A percentile compares a stretch with the other conserved stretches of the same genome.
Evolutionary conservation across 2,888 invertebrate species (phyloP).

Genomic region (Chymomyza fuscimana): DNA sequence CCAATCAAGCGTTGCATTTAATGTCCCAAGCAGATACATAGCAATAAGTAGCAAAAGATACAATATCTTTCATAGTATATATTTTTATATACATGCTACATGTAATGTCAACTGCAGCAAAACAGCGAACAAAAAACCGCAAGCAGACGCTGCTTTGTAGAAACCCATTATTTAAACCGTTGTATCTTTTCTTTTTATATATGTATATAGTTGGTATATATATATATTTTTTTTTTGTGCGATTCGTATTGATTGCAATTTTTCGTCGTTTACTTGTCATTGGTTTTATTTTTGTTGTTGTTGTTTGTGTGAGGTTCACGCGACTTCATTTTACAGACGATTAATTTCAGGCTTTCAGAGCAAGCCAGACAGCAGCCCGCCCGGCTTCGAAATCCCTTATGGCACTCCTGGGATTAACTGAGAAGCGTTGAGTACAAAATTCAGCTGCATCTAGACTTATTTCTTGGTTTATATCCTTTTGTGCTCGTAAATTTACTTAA

Average conservation of each 20-base stretch:
- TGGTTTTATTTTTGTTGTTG: slow-evolving; percentile 23
- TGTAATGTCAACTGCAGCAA: slow-evolving; percentile 12
- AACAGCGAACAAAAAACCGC: slow-evolving; percentile 35
- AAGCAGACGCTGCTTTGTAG: slow-evolving; percentile 45
- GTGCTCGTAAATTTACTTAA: slow-evolving; percentile 45
- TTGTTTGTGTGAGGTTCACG: slow-evolving; percentile 12
- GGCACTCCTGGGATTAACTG: slow-evolving; percentile 11
- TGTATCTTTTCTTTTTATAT: neutral
- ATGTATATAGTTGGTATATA: no score
- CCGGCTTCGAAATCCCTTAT: neutral
- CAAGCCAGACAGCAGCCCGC: neutral
- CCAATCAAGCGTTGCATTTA: slow-evolving; percentile 49
- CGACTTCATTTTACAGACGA: slow-evolving; percentile 43
- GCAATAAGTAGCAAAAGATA: slow-evolving; percentile 3
- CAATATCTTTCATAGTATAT: slow-evolving; percentile 21
- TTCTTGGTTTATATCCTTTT: neutral
- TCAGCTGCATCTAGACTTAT: neutral
- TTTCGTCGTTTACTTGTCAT: slow-evolving; percentile 47
- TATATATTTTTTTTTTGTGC: slow-evolving; percentile 17
- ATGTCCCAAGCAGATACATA: slow-evolving; percentile 15
- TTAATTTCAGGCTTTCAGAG: slow-evolving; percentile 41
- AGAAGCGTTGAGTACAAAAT: slow-evolving; percentile 13
- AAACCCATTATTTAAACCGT: slow-evolving; percentile 36
- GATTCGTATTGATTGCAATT: slow-evolving; percentile 61
- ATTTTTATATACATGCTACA: neutral